Evolutionary conservation across 2,113 vertebrate genomes (phyloP), one percentile per base, ranked within the genome.

Genomic region (Gambusia affinis): DNA sequence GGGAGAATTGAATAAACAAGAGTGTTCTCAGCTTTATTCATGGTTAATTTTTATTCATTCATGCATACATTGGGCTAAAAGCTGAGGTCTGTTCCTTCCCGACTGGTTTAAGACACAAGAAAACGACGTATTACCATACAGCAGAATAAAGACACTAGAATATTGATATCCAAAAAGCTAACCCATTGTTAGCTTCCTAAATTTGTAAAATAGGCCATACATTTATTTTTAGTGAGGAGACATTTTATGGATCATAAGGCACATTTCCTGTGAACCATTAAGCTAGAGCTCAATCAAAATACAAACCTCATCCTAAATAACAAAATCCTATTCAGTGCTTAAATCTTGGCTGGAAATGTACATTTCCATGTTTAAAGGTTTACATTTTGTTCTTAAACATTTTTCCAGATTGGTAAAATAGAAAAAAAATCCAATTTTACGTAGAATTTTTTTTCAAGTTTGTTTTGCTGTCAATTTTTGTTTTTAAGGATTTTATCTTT

Each of bases 1-100:
- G 42, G 63, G 54, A 85, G 69, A 82, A 86, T 76, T 64, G 12
- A 75, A 75, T 61, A 35, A 60, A 75, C 3, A 19, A 24, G 24
- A 57, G 30, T 75, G 30, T 71, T 82, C 30, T 17, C 44, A 19
- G 17, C 1, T 66, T 27, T 12, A 70, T 77, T 70, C 80, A 30
- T 74, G 67, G 39, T 75, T 84, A 22, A 82, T 80, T 72, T 57
- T 57, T 57, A 24, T 10, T n/a, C 51, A 57, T 57, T 57, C 22
- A 57, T 8, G 24, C 51, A 11, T 2, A 57, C 24, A 11, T 57
- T n/a, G 51, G 7, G 24, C 7, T 57, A 57, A 57, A 57, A 11
- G 17, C 8, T n/a, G 51, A 57, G 22, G 10, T 57, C 8, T 11
- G 7, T 57, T 57, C 1, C 22, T n/a, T 57, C 51, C 17, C n/a